A percentile compares a stretch with the other conserved stretches of the same genome.
Evolutionary conservation across 2,113 vertebrate genomes (phyloP).

Genomic region (Gasterosteus aculeatus): DNA sequence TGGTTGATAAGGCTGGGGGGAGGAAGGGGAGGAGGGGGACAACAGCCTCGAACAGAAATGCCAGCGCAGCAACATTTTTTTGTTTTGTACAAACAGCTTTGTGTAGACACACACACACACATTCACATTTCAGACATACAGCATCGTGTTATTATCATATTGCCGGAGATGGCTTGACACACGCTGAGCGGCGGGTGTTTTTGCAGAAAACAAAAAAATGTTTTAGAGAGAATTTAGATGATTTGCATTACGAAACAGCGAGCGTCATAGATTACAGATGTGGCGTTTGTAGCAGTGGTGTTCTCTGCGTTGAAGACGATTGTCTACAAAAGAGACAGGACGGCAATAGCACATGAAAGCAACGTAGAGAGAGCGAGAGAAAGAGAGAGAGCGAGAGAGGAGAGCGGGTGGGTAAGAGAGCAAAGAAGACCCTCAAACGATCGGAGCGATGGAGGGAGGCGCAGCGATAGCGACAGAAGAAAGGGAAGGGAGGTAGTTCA

Average conservation of each 20-base stretch:
- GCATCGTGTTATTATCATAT: conserved; percentile 14
- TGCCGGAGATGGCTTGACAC: not conserved
- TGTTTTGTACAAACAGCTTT: not conserved
- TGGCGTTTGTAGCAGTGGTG: not conserved
- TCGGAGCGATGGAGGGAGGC: conserved; percentile 10
- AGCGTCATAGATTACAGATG: conserved; percentile 9
- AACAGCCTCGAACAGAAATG: conserved; percentile 55
- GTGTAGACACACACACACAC: not conserved
- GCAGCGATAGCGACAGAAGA: conserved; percentile 11
- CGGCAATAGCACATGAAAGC: conserved; percentile 8
- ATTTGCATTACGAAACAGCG: conserved; percentile 24
- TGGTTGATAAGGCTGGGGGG: conserved; percentile 64
- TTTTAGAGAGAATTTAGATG: conserved; percentile 18
- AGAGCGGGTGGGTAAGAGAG: conserved; percentile 1
- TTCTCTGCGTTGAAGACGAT: not conserved
- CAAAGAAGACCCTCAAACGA: conserved; percentile 6
- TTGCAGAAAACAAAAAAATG: conserved; percentile 16
- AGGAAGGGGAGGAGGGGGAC: conserved; percentile 46
- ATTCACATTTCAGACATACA: conserved; percentile 3
- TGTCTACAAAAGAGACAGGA: not conserved
- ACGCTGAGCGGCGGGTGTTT: not conserved
- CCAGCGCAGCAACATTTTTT: conserved; percentile 38
- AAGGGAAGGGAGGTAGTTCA: conserved; percentile 11
- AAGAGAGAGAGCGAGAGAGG: not conserved
- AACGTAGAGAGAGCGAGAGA: too few species aligned